Evolutionary conservation across 2,797 vertebrate species (phyloP), one percentile per base, ranked within the genome.

Genomic region (Periophthalmus magnuspinnatus): DNA sequence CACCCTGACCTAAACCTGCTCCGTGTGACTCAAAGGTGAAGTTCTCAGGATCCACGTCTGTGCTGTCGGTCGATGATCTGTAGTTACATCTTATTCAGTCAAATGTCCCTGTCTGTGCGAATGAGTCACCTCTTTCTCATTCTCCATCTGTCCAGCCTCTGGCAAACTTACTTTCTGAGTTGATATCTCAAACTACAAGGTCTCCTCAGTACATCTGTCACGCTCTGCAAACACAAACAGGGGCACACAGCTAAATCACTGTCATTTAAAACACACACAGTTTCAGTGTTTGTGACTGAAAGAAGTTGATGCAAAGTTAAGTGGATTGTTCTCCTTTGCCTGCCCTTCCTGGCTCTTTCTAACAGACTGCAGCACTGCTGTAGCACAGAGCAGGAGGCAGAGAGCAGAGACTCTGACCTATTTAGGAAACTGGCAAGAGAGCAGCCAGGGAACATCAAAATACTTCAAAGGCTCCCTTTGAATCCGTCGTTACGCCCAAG

Each of bases 391-490:
- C 85, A 90, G 81, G 82, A 85, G 84, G 86, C 84, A 89, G 86
- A 78, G 86, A 84, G 88, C 88, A 88, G 81, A 90, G 84, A 75
- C 88, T 93, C 86, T 94, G 93, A 93, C 93, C 93, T 93, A 93
- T 91, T 93, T 94, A 91, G 90, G 88, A 94, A 91, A 88, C 91
- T 92, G 91, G 89, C 91, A 91, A 93, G 90, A 91, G 92, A 93
- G 90, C 81, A 88, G 90, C 85, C 90, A 89, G 89, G 86, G 86
- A 93, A 92, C 91, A 92, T 94, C 89, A 92, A 91, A 93, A 91
- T 92, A 91, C 92, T 92, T 94, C 90, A 93, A 94, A 93, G 90
- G 86, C 81, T 92, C 78, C 81, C 88, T 93, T 90, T 92, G 88
- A 92, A 91, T 92, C 85, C 80, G 80, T 92, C 81, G 81, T 92